Conservation (phyloP, 2,797 vertebrate species). For the Mormyrops attenuatus region DNA sequence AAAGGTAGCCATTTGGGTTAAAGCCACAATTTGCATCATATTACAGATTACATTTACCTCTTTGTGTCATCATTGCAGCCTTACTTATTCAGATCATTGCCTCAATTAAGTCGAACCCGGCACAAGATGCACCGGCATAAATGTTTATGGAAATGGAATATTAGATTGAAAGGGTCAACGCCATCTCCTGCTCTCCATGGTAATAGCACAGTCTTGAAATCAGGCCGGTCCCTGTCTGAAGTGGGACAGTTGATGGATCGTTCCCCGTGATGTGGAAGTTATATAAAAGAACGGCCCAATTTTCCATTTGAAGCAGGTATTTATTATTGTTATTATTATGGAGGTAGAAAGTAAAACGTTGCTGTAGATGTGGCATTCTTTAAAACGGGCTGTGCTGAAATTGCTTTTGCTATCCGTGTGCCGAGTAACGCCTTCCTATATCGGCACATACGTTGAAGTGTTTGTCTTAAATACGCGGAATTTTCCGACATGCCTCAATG, state of each 20-base stretch:
- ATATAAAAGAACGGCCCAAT: constrained; percentile 66
- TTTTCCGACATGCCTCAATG: neutral
- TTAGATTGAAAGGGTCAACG: constrained; percentile 67
- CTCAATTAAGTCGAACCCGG: constrained; percentile 73
- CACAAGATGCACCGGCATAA: constrained; percentile 70
- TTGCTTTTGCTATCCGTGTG: constrained; percentile 14
- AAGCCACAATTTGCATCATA: constrained; percentile 72
- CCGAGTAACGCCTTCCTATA: constrained; percentile 3
- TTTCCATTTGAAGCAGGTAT: constrained; percentile 46
- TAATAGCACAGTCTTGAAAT: constrained; percentile 75
- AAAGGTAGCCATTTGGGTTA: constrained; percentile 27
- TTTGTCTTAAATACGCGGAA: neutral
- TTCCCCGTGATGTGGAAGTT: constrained; percentile 60
- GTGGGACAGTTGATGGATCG: constrained; percentile 65
- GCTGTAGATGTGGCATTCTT: constrained; percentile 36
- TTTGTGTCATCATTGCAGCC: constrained; percentile 55
- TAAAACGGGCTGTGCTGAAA: constrained; percentile 26
- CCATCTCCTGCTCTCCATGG: constrained; percentile 63
- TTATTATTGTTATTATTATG: constrained; percentile 59
- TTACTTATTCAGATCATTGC: constrained; percentile 72
- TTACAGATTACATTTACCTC: constrained; percentile 65
- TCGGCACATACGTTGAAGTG: neutral
- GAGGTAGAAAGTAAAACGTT: constrained; percentile 54
- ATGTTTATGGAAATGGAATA: constrained; percentile 75
- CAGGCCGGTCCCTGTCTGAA: constrained; percentile 64